A percentile compares a stretch with the other conserved stretches of the same genome.
Evolutionary conservation across 53 echinoderm and acorn worm species (phyloP).

Genomic region (Actinopyga echinites): DNA sequence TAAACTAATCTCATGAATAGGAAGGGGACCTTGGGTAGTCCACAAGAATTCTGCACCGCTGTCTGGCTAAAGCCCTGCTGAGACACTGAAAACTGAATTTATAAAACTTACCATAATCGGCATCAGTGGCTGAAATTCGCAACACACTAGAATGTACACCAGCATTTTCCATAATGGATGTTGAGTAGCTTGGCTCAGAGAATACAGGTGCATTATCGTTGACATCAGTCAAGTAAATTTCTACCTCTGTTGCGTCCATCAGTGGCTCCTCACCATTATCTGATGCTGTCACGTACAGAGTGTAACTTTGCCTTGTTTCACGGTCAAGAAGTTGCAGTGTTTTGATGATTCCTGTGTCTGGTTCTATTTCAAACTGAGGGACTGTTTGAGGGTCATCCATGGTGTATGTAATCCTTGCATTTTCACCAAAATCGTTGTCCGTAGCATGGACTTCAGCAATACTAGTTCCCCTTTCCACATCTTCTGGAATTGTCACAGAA

Average conservation of each 20-base stretch:
- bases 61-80: background rate
- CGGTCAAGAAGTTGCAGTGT: constrained; percentile 71
- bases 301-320: constrained; percentile 74
- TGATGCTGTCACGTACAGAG: constrained; percentile 78
- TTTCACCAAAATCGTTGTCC: constrained; percentile 87
- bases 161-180: constrained; percentile 73
- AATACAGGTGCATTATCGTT: constrained; percentile 95
- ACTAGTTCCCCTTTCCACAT: constrained; percentile 61
- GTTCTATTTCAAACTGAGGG: constrained; percentile 81
- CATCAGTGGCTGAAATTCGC: constrained; percentile 87
- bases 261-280: constrained; percentile 85
- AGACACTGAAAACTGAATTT: too few relatives aligned
- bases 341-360: constrained; percentile 72
- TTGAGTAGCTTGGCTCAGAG: constrained; percentile 45
- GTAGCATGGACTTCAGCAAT: constrained; percentile 78
- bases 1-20: too few relatives aligned
- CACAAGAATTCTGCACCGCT: too few relatives aligned
- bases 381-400: constrained; percentile 66
- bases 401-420: constrained; percentile 85
- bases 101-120: constrained; percentile 81
- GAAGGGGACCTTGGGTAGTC: too few relatives aligned
- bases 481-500: constrained; percentile 64
- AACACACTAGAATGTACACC: constrained; percentile 68
- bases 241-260: constrained; percentile 80
- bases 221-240: constrained; percentile 83